Evolutionary conservation across 1,140 invertebrate species (phyloP).

Genomic region (Mylabris phalerata): DNA sequence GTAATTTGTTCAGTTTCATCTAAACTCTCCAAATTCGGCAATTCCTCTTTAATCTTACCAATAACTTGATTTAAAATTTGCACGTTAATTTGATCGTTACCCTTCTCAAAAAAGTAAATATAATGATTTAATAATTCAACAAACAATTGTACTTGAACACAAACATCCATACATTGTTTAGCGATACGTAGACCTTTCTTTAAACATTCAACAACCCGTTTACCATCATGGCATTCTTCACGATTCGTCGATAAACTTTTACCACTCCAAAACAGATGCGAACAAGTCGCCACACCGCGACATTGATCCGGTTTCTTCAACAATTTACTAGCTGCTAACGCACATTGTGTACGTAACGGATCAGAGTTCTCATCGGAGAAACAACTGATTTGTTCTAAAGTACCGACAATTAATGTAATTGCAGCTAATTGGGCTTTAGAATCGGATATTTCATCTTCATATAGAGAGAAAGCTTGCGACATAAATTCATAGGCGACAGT

Average conservation of each 20-base stretch:
- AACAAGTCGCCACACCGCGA: constrained; percentile 81
- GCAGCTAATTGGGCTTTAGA: constrained; percentile 94
- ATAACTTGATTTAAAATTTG: constrained; percentile 81
- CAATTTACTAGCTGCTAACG: constrained; percentile 87
- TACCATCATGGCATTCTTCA: constrained; percentile 81
- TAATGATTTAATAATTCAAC: constrained; percentile 93
- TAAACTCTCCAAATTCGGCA: constrained; percentile 85
- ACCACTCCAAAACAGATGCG: constrained; percentile 95
- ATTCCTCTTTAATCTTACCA: constrained; percentile 83
- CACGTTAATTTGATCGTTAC: constrained; percentile 72
- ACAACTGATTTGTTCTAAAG: constrained; percentile 89
- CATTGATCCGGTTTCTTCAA: constrained; percentile 98
- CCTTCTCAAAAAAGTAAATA: constrained; percentile 90
- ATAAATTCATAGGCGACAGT: constrained; percentile 98
- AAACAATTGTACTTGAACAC: constrained; percentile 91
- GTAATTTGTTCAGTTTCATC: constrained; percentile 95
- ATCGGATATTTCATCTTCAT: constrained; percentile 98
- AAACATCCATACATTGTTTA: constrained; percentile 95
- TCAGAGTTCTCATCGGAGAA: constrained; percentile 97
- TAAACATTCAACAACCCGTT: constrained; percentile 87
- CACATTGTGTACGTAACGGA: constrained; percentile 90
- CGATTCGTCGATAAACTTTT: constrained; percentile 62
- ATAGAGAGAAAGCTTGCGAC: constrained; percentile 93
- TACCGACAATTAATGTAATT: constrained; percentile 91
- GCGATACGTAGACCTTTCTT: constrained; percentile 93